A percentile compares a stretch with the other conserved stretches of the same genome.
Evolutionary conservation across 2,797 vertebrate genomes (phyloP).

Genomic region (Nyctibius grandis): DNA sequence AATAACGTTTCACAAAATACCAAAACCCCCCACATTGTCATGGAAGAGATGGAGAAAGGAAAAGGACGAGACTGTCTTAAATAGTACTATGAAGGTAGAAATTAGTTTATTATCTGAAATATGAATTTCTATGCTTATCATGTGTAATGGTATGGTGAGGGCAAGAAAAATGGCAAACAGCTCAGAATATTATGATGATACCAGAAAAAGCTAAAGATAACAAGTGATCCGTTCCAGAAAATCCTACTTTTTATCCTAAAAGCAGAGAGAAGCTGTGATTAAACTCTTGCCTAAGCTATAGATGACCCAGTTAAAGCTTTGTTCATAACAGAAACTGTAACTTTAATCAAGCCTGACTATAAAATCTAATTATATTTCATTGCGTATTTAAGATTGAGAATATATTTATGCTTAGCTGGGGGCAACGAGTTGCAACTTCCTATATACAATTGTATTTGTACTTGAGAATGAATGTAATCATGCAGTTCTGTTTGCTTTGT

Average conservation of each 20-base stretch:
- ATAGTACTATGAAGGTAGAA: neutral
- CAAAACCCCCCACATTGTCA: neutral
- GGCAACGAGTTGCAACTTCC: neutral
- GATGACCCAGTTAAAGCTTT: constrained; percentile 43
- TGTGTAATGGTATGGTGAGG: neutral
- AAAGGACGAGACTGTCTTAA: neutral
- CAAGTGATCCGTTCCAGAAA: neutral
- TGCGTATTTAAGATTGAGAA: neutral
- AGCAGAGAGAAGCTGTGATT: constrained; percentile 27
- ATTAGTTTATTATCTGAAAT: neutral
- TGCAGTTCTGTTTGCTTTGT: neutral
- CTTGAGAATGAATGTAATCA: neutral
- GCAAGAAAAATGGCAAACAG: neutral
- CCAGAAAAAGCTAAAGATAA: neutral
- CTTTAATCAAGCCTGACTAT: constrained; percentile 13
- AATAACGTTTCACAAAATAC: neutral
- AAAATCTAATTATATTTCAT: constrained; percentile 37
- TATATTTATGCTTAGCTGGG: neutral
- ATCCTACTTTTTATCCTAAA: neutral
- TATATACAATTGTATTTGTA: neutral
- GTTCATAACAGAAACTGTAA: neutral
- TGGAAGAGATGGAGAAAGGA: neutral
- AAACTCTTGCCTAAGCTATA: constrained; percentile 21
- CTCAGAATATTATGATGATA: neutral
- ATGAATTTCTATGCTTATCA: neutral